These are phyloP conservation scores for Trisateles emortualis DNA, from an alignment of 2,888 invertebrate genomes.

Conservation along the genomic window DNA sequence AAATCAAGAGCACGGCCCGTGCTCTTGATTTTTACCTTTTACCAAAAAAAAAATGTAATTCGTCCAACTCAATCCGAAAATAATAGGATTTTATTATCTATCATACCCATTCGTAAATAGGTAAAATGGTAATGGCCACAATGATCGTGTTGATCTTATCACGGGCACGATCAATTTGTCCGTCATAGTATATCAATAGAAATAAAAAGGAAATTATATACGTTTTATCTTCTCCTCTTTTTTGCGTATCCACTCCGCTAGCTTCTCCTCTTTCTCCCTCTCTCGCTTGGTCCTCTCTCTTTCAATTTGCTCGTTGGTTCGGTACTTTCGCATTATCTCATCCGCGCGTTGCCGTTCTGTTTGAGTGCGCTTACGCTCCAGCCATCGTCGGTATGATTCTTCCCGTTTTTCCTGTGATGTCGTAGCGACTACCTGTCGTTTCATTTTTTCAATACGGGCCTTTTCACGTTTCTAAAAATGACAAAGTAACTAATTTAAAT, in stretches of 20 bases:
- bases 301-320: conserved; percentile 67
- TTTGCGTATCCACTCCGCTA: conserved; percentile 86
- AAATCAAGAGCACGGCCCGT: too few species aligned
- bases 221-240: conserved; percentile 88
- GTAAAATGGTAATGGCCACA: too few species aligned
- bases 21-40: too few species aligned
- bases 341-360: conserved; percentile 73
- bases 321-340: conserved; percentile 71
- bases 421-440: conserved; percentile 53
- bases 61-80: too few species aligned
- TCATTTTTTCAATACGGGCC: conserved; percentile 64
- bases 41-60: too few species aligned
- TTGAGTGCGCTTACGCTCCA: conserved; percentile 80
- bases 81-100: too few species aligned
- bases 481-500: not conserved
- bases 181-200: too few species aligned
- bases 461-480: conserved; percentile 68
- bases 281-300: conserved; percentile 72
- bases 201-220: conserved; percentile 49
- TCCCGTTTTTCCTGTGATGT: conserved; percentile 79
- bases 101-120: too few species aligned
- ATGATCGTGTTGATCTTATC: too few species aligned
- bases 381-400: conserved; percentile 84
- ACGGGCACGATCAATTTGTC: too few species aligned
- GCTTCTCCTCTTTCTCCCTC: conserved; percentile 76